These are phyloP conservation scores for Penaeus monodon DNA, from an alignment of 2,888 invertebrate genomes.

Conservation along the genomic window DNA sequence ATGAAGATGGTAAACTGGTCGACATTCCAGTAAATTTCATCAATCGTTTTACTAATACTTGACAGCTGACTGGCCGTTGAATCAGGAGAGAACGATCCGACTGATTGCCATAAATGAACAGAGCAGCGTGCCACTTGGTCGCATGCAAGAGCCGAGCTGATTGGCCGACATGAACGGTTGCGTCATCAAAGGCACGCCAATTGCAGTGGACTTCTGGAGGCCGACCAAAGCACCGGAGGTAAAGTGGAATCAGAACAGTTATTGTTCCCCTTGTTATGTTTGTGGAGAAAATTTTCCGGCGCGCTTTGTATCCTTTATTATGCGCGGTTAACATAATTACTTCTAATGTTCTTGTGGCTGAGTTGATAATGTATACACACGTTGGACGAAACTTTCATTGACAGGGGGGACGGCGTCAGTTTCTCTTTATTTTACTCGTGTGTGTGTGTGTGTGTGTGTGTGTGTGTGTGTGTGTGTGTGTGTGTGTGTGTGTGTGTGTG, in stretches of 20 bases:
- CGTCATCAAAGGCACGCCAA: conserved; percentile 56
- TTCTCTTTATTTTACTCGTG: not conserved
- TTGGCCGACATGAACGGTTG: conserved; percentile 22
- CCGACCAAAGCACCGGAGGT: conserved; percentile 44
- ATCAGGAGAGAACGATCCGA: too few species aligned
- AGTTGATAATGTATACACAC: not conserved
- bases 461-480: not conserved
- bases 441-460: not conserved
- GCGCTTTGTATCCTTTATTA: not conserved
- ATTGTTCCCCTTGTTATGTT: not conserved
- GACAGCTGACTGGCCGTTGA: too few species aligned
- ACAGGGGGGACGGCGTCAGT: not conserved
- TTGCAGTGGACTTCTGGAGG: conserved; percentile 61
- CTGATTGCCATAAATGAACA: too few species aligned
- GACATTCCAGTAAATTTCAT: too few species aligned
- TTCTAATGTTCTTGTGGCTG: not conserved
- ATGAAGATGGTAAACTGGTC: too few species aligned
- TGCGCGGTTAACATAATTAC: too few species aligned
- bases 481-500: conserved; percentile 2
- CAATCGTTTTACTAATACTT: too few species aligned
- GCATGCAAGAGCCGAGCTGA: too few species aligned
- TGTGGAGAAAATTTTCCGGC: not conserved
- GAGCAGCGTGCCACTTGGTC: too few species aligned
- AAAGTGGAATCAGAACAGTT: not conserved
- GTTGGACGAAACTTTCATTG: not conserved